Conservation (phyloP, 2,888 invertebrate species). For the Limnephilus lunatus region DNA sequence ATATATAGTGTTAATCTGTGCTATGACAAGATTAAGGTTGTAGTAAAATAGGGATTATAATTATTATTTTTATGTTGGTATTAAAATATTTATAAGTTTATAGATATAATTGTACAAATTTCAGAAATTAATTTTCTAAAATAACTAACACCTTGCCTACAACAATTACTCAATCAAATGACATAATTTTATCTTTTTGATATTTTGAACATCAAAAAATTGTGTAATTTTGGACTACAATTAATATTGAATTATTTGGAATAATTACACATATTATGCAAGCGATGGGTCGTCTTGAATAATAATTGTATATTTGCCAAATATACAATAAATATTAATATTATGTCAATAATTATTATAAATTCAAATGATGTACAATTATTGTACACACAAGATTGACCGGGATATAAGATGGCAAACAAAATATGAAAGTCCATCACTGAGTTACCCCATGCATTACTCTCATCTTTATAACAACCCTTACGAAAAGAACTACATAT, state of each 20-base stretch:
- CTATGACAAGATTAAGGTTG: no score
- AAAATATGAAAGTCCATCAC: no score
- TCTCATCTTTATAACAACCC: no score
- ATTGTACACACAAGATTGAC: no score
- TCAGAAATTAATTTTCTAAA: not conserved
- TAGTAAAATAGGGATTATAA: not conserved
- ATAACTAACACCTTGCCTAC: not conserved
- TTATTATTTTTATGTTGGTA: not conserved
- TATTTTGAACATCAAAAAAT: not conserved
- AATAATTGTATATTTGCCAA: not conserved
- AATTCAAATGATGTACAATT: not conserved
- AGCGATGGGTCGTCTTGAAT: not conserved
- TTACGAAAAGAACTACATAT: no score
- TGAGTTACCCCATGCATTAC: no score
- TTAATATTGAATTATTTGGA: not conserved
- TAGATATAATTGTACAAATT: not conserved
- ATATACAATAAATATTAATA: not conserved
- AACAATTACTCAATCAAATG: not conserved
- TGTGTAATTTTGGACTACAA: not conserved
- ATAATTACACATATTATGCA: not conserved
- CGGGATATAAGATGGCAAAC: not conserved
- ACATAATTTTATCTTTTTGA: not conserved
- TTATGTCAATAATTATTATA: no score
- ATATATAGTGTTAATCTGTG: not conserved
- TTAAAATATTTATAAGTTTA: not conserved